Base-by-base conservation (phyloP, 2,888 invertebrate species). In the Aricia artaxerxes region DNA sequence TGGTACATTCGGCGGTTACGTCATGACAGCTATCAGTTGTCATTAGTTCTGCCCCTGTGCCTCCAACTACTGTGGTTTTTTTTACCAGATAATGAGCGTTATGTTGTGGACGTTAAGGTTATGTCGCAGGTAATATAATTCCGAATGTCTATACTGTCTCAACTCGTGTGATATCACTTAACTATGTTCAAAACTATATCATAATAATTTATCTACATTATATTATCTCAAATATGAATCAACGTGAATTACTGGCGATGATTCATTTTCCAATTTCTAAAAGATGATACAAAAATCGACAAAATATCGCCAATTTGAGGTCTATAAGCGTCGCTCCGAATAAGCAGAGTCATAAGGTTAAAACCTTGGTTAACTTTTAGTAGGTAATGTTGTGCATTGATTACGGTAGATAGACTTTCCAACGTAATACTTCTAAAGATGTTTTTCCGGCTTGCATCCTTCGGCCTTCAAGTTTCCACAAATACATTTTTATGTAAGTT, bases 11-110 rank as follows among this genome's bases (percentile, higher is more conserved):
- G 13, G 13, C 2, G 35, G 24, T 69, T 35, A 69, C 35, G 69
- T 69, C 69, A 69, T 31, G 35, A 24, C 35, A 64, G 31, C 69
- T 69, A 69, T 69, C 69, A 13, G 5, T 13, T 31, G 69, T 35
- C 11, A 69, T 69, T 69, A 69, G 35, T 69, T 69, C 35, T 69
- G 35, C 69, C 69, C 69, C 64, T 69, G 69, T 35, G 13, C 35
- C 11, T 69, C 69, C 16, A 69, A 35, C 69, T 11, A 11, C 31
- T 24, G 9, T 1, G 3, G 24, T 24, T 11, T 9, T 31, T 64
- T 7, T 31, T 9, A 64, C 16, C 53, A 2, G 57, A 16, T 57
- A 16, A 57, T 57, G 16, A 16, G 16, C 57, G 13, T 16, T 16
- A 57, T 16, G 16, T 16, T 13, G 57, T 57, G 0, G 4, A 2